These are phyloP conservation scores for Tamandua tetradactyla DNA, from an alignment of 2,797 vertebrate species.

Conservation along the genomic window DNA sequence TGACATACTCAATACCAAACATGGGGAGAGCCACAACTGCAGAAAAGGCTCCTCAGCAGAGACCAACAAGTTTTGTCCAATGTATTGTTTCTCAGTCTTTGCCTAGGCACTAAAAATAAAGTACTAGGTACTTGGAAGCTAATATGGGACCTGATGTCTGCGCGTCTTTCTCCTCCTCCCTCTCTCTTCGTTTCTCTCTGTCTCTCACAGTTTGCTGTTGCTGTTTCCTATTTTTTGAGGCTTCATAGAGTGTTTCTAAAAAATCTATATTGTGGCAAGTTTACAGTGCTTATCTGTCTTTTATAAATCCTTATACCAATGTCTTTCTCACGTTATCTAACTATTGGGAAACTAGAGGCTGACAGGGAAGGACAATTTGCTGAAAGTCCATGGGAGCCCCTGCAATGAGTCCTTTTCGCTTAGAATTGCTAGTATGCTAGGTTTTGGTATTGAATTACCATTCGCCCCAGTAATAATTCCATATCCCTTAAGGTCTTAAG, in stretches of 20 bases:
- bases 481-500: neutral
- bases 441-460: constrained; percentile 15
- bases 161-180: neutral
- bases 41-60: neutral
- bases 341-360: constrained; percentile 40
- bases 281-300: constrained; percentile 72
- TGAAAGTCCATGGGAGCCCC: neutral
- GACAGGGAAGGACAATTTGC: neutral
- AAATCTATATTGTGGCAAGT: constrained; percentile 39
- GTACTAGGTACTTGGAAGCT: constrained; percentile 64
- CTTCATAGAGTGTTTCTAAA: constrained; percentile 12
- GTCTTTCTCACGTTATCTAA: constrained; percentile 33
- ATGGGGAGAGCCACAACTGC: neutral
- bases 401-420: neutral
- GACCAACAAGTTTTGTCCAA: constrained; percentile 20
- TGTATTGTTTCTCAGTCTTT: constrained; percentile 59
- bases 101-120: constrained; percentile 70
- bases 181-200: neutral
- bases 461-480: neutral
- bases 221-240: constrained; percentile 21
- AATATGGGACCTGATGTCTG: constrained; percentile 31
- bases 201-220: neutral
- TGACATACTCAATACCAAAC: neutral
- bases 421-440: neutral
- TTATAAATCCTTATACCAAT: constrained; percentile 27